A percentile compares a stretch with the other conserved stretches of the same genome.
Evolutionary conservation across 2,113 vertebrate species (phyloP).

Genomic region (Neodontobutis hainanensis): DNA sequence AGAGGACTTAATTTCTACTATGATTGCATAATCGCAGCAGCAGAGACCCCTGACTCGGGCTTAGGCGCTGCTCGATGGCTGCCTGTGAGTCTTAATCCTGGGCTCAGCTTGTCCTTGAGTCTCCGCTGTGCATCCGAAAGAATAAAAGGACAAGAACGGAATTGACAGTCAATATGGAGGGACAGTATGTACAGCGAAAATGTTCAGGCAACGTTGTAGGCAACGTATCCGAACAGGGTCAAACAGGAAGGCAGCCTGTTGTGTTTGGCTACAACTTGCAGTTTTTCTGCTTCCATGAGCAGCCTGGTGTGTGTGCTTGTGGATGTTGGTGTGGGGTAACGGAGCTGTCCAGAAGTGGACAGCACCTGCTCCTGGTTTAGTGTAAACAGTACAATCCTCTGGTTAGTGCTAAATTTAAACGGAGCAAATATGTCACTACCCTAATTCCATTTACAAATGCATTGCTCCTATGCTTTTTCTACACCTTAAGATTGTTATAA

Average conservation of each 20-base stretch:
- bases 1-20: not conserved
- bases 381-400: not conserved
- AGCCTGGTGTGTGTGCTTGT: slow-evolving; percentile 4
- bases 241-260: not conserved
- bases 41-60: not conserved
- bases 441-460: no score
- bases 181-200: not conserved
- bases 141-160: not conserved
- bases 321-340: slow-evolving; percentile 4
- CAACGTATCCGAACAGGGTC: not conserved
- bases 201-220: not conserved
- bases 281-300: not conserved
- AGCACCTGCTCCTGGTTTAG: slow-evolving; percentile 1
- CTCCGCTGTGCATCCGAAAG: not conserved
- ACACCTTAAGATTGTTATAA: no score
- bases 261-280: not conserved
- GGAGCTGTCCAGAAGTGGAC: slow-evolving; percentile 12
- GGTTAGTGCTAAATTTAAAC: not conserved
- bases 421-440: not conserved
- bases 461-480: not conserved
- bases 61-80: slow-evolving; percentile 1
- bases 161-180: not conserved
- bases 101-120: slow-evolving; percentile 64
- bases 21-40: not conserved
- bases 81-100: slow-evolving; percentile 28